Conservation (phyloP, 2,888 invertebrate genomes). For the Lucinisca nassula region DNA sequence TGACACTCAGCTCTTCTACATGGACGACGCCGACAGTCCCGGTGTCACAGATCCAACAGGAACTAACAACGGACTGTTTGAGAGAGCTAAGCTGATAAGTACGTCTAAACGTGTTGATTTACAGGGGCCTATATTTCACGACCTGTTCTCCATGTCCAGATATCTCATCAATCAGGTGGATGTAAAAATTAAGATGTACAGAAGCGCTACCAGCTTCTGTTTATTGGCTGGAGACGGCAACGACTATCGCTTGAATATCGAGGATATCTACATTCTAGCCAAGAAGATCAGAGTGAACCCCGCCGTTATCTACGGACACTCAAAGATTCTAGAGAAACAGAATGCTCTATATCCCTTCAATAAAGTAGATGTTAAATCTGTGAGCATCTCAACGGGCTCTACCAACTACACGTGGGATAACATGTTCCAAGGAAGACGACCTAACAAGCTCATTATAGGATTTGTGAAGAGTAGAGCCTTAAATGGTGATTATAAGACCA, state of each 20-base stretch:
- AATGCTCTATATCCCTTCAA: conserved; percentile 46
- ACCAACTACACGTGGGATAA: conserved; percentile 52
- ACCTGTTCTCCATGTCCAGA: conserved; percentile 55
- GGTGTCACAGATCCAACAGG: conserved; percentile 42
- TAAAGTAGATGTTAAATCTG: conserved; percentile 24
- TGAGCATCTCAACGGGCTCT: conserved; percentile 40
- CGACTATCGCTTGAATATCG: conserved; percentile 19
- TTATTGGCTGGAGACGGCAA: conserved; percentile 28
- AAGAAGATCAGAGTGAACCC: conserved; percentile 55
- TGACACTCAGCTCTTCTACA: conserved; percentile 50
- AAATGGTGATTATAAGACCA: conserved; percentile 41
- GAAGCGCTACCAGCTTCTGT: conserved; percentile 47
- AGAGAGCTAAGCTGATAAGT: conserved; percentile 30
- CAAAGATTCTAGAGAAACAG: conserved; percentile 37
- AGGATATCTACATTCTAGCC: conserved; percentile 45
- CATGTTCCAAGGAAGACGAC: conserved; percentile 51
- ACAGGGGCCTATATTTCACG: conserved; percentile 57
- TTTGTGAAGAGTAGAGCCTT: conserved; percentile 47
- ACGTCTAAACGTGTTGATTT: conserved; percentile 36
- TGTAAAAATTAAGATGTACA: conserved; percentile 59
- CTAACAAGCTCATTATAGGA: conserved; percentile 45
- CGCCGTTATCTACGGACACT: conserved; percentile 53
- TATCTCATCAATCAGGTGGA: conserved; percentile 63
- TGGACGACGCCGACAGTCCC: conserved; percentile 45
- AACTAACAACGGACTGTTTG: conserved; percentile 40